A percentile compares a stretch with the other conserved stretches of the same genome.
Evolutionary conservation across 2,113 vertebrate species (phyloP).

Genomic region (Chascanopsetta lugubris): DNA sequence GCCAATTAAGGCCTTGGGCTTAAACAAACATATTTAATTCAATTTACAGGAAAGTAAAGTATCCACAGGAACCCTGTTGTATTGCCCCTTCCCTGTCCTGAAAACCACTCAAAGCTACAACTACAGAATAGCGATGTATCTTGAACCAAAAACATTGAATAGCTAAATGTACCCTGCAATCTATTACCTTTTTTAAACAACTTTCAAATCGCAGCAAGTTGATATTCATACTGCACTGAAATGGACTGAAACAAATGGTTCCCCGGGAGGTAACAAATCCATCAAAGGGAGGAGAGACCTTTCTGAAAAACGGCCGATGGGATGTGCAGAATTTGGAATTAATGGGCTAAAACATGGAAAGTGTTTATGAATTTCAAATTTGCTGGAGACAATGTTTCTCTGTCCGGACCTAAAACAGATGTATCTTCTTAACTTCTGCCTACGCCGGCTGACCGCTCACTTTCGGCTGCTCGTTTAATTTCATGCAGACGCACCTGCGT

Average conservation of each 20-base stretch:
- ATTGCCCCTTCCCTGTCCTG: too few relatives aligned
- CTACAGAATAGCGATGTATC: background rate
- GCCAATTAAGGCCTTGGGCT: too few relatives aligned
- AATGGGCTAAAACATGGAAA: slow-evolving; percentile 40
- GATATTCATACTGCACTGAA: slow-evolving; percentile 12
- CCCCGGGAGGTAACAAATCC: slow-evolving; percentile 41
- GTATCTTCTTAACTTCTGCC: background rate
- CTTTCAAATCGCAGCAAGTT: slow-evolving; percentile 10
- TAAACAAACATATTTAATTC: too few relatives aligned
- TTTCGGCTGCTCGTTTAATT: background rate
- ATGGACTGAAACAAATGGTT: slow-evolving; percentile 39
- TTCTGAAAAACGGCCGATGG: slow-evolving; percentile 16
- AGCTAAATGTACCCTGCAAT: background rate
- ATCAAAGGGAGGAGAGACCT: slow-evolving; percentile 23
- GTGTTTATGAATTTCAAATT: slow-evolving; percentile 23
- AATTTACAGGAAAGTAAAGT: too few relatives aligned
- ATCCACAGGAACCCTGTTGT: too few relatives aligned
- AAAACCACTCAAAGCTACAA: too few relatives aligned
- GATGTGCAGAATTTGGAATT: slow-evolving; percentile 30
- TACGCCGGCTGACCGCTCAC: background rate
- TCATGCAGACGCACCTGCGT: slow-evolving; percentile 82
- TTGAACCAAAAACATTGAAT: slow-evolving; percentile 6
- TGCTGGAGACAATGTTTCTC: background rate
- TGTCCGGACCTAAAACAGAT: slow-evolving; percentile 9
- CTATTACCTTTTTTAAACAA: slow-evolving; percentile 12